phyloP scores from a whole-genome alignment of 2,888 invertebrate genomes.

The Ectropis crepuscularia region DNA sequence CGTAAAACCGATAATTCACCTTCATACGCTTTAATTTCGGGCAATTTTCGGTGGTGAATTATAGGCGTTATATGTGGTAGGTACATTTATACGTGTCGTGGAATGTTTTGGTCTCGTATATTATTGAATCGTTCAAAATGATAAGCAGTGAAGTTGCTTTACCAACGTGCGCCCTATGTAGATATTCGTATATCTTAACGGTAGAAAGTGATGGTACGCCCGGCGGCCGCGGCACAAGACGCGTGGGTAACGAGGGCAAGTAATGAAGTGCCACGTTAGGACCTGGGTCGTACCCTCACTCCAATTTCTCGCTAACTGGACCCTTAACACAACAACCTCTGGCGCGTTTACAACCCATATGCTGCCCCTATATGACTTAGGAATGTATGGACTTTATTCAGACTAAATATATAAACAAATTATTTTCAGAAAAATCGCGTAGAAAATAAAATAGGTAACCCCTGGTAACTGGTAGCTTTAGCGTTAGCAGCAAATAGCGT shows the following conservation, averaged over 20 bases:
- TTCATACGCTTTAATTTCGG: conserved; percentile 75
- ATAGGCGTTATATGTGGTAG: conserved; percentile 38
- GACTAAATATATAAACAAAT: too few relatives aligned
- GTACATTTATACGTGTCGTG: conserved; percentile 26
- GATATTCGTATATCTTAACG: conserved; percentile 10
- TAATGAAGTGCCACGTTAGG: conserved; percentile 77
- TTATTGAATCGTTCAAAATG: conserved; percentile 24
- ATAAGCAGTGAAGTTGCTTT: conserved; percentile 1
- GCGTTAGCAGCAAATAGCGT: too few relatives aligned
- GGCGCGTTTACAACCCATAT: conserved; percentile 59
- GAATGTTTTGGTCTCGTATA: conserved; percentile 20
- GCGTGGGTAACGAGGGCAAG: conserved; percentile 67
- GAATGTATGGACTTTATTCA: conserved; percentile 4
- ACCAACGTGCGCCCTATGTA: conserved; percentile 10
- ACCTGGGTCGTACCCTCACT: conserved; percentile 64
- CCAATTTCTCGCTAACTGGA: conserved; percentile 74
- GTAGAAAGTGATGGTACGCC: conserved; percentile 43
- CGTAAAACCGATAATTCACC: conserved; percentile 79
- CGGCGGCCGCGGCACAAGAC: conserved; percentile 44
- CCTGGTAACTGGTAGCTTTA: too few relatives aligned
- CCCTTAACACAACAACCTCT: conserved; percentile 66
- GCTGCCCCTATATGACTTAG: conserved; percentile 41
- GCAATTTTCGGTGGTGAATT: conserved; percentile 63
- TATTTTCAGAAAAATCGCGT: too few relatives aligned
- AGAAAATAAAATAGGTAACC: too few relatives aligned